Conservation (phyloP, 2,797 vertebrate genomes). For the Pogonophryne albipinna region DNA sequence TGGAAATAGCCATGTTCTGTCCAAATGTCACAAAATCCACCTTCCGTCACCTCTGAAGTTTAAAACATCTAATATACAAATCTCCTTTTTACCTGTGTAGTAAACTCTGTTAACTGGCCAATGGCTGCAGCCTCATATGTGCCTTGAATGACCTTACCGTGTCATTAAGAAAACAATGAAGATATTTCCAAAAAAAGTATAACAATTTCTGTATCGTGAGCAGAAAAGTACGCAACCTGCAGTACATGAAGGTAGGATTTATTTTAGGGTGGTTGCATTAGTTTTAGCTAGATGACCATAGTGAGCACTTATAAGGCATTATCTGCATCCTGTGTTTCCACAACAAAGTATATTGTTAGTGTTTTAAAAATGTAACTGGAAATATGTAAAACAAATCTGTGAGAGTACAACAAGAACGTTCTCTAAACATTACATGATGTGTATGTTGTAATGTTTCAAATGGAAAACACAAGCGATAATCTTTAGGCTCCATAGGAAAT, state of each 20-base stretch:
- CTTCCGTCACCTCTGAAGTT: too few relatives aligned
- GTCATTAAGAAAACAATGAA: too few relatives aligned
- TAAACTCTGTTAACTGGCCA: too few relatives aligned
- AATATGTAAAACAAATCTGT: neutral
- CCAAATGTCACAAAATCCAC: neutral
- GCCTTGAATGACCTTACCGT: too few relatives aligned
- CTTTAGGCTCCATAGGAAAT: constrained; percentile 1
- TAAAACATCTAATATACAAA: too few relatives aligned
- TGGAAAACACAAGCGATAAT: constrained; percentile 1
- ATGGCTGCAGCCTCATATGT: too few relatives aligned
- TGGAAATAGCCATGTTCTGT: neutral
- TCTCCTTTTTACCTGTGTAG: too few relatives aligned
- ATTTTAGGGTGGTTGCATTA: neutral
- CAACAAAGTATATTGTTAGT: neutral
- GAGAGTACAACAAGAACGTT: neutral
- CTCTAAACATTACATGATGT: neutral
- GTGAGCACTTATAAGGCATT: neutral
- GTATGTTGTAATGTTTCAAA: neutral
- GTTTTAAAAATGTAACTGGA: neutral
- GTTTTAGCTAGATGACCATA: neutral
- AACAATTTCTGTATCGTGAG: too few relatives aligned
- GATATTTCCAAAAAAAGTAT: too few relatives aligned
- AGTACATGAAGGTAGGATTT: neutral
- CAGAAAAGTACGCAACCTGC: too few relatives aligned
- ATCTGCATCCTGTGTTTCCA: neutral